phyloP scores from a whole-genome alignment of 2,888 invertebrate genomes.

The Tupiocoris notatus region DNA sequence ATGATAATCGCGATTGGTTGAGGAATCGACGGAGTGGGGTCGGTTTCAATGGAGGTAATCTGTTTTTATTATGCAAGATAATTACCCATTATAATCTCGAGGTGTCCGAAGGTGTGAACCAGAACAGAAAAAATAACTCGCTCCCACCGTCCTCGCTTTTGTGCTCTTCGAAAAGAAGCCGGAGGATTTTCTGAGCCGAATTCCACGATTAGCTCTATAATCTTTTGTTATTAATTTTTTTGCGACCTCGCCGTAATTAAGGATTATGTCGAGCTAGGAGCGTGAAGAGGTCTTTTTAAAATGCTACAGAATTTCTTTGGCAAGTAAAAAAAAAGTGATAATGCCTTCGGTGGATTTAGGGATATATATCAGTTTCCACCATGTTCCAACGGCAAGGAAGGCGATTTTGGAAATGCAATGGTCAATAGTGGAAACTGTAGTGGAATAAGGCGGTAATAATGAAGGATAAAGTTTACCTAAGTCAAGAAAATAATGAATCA shows the following conservation, averaged over 20 bases:
- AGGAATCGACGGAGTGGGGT: background rate
- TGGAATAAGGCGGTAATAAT: too few species aligned
- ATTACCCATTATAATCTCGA: slow-evolving; percentile 33
- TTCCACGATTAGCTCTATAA: slow-evolving; percentile 14
- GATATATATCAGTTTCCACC: too few species aligned
- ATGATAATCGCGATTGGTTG: slow-evolving; percentile 28
- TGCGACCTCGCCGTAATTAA: background rate
- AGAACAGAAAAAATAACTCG: background rate
- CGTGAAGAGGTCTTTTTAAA: slow-evolving; percentile 1
- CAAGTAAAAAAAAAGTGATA: too few species aligned
- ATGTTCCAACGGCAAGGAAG: too few species aligned
- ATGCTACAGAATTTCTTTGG: too few species aligned
- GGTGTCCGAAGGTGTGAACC: slow-evolving; percentile 17
- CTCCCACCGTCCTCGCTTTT: background rate
- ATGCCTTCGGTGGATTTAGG: too few species aligned
- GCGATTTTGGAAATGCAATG: too few species aligned
- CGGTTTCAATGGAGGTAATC: slow-evolving; percentile 25
- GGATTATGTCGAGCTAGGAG: slow-evolving; percentile 2
- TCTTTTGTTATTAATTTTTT: slow-evolving; percentile 32
- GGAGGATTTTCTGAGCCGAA: slow-evolving; percentile 5
- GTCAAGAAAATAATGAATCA: too few species aligned
- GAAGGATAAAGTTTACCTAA: too few species aligned
- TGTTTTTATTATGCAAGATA: slow-evolving; percentile 32
- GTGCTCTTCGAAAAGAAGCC: slow-evolving; percentile 16
- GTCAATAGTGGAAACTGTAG: too few species aligned